Conservation (phyloP, 2,113 vertebrate genomes). For the Zosterops japonicus region DNA sequence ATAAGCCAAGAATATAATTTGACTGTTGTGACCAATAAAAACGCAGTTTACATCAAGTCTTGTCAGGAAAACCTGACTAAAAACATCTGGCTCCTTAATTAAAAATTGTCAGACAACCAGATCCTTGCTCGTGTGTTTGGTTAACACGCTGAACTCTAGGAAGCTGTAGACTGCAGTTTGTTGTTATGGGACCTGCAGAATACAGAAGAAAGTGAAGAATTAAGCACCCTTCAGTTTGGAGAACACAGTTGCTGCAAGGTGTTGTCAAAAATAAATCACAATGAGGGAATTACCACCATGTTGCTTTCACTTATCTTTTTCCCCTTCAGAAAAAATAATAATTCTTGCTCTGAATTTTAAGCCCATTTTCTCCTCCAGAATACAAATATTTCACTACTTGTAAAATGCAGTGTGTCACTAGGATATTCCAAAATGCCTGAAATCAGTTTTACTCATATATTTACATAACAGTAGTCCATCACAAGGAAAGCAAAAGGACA, state of each 20-base stretch:
- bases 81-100: slow-evolving; percentile 80
- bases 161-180: slow-evolving; percentile 95
- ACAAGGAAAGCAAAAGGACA: slow-evolving; percentile 20
- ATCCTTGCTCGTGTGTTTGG: slow-evolving; percentile 79
- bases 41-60: slow-evolving; percentile 78
- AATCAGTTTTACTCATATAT: slow-evolving; percentile 33
- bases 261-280: slow-evolving; percentile 75
- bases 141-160: slow-evolving; percentile 86
- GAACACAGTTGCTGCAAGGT: slow-evolving; percentile 68
- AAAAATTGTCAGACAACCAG: slow-evolving; percentile 85
- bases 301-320: slow-evolving; percentile 54
- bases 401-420: slow-evolving; percentile 22
- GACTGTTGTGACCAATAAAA: slow-evolving; percentile 80
- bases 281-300: slow-evolving; percentile 71
- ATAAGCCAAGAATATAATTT: slow-evolving; percentile 79
- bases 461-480: slow-evolving; percentile 14
- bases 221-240: slow-evolving; percentile 77
- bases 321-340: background rate
- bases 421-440: slow-evolving; percentile 44
- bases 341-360: background rate
- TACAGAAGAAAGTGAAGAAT: slow-evolving; percentile 87
- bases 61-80: slow-evolving; percentile 80
- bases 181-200: slow-evolving; percentile 98
- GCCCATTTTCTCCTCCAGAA: background rate
- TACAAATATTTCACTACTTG: slow-evolving; percentile 10